Conservation (phyloP, 2,888 invertebrate species). For the Cryptocephalus moraei region DNA sequence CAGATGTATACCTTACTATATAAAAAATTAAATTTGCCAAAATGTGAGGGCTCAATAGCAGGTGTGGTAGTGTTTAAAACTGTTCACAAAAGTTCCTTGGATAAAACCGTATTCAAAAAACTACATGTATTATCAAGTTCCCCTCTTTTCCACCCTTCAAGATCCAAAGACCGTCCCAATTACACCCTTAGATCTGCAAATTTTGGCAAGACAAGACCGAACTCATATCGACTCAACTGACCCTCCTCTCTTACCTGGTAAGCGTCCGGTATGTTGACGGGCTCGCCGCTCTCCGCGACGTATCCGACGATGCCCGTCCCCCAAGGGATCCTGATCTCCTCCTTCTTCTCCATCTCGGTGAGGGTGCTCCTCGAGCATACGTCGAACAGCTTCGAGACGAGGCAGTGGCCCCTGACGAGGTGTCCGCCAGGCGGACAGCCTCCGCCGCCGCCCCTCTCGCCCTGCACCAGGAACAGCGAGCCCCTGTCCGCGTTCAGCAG, state of each 20-base stretch:
- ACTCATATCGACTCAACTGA: no score
- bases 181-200: no score
- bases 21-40: no score
- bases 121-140: no score
- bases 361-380: constrained; percentile 88
- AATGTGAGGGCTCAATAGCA: no score
- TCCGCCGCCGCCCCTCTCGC: constrained; percentile 40
- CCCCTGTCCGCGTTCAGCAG: constrained; percentile 86
- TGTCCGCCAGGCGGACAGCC: constrained; percentile 17
- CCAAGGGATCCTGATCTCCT: constrained; percentile 90
- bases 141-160: no score
- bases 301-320: constrained; percentile 92
- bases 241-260: constrained; percentile 66
- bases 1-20: no score
- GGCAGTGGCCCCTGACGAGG: constrained; percentile 48
- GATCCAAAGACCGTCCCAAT: no score
- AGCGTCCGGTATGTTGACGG: constrained; percentile 91
- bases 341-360: constrained; percentile 84
- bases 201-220: no score
- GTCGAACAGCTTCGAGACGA: constrained; percentile 91
- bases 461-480: constrained; percentile 84
- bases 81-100: no score
- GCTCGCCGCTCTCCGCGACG: constrained; percentile 85
- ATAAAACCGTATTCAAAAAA: no score
- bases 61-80: no score